Evolutionary conservation across 1,140 invertebrate species (phyloP), one percentile per base, ranked within the genome.

Genomic region (Drosophila melanica): DNA sequence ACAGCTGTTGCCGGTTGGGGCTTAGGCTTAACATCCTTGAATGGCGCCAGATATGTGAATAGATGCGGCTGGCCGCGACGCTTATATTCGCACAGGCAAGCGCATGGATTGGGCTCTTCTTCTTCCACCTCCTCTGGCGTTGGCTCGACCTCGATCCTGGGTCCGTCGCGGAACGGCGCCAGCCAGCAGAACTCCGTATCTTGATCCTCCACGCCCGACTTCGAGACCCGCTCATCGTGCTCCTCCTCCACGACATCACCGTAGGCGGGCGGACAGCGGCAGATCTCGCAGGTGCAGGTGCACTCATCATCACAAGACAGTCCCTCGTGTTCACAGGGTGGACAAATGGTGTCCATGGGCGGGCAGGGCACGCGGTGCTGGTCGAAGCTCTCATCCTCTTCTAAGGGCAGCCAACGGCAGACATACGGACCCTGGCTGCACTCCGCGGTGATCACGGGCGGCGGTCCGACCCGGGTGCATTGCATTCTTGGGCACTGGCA

Each of bases 391-490:
- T 81, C 75, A 33, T 82, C 69, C 5, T 73, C 75, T 0, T 72
- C 58, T 23, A 30, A 80, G 16, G 70, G 54, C 27, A 85, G 16
- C 90, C 90, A 91, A 11, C 79, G 82, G 37, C 90, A 91, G 5
- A 74, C 58, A 37, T 75, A 91, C 0, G 90, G 82, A 0, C 90
- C 90, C 45, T 91, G 90, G 47, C 90, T 89, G 16, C 75, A 79
- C 16, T 90, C 90, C 3, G 82, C 87, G 12, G 68, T 73, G 0
- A 90, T 87, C 2, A 67, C 68, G 0, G 80, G 76, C 7, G 60
- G 16, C 11, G 39, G 72, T 6, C 35, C 12, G 33, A 37, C 0
- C 33, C 5, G 5, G 5, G 7, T 1, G 9, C 74, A 77, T 2
- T 54, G 60, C 37, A 91, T 12, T 0, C 11, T 30, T 4, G 69